Conservation (phyloP, 2,888 invertebrate genomes). For the Eupsilia transversa region DNA sequence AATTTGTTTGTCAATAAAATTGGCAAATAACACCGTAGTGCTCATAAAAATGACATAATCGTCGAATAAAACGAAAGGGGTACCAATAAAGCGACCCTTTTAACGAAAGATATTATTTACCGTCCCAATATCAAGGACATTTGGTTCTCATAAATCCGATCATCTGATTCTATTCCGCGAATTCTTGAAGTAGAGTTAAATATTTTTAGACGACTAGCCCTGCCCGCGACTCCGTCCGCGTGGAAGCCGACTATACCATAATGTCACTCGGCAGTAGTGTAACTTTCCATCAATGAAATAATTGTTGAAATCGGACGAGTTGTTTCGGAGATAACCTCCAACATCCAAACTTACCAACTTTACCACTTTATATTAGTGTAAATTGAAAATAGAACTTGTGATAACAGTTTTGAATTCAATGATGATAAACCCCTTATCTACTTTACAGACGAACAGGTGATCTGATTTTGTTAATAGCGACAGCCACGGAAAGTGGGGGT, state of each 20-base stretch:
- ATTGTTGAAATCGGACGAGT: no score
- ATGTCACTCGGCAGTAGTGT: no score
- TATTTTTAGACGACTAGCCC: neutral
- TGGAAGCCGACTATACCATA: no score
- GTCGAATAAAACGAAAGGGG: slow-evolving; percentile 86
- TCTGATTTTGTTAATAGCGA: neutral
- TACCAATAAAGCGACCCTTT: slow-evolving; percentile 86
- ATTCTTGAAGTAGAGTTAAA: neutral
- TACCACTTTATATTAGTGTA: no score
- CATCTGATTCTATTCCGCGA: slow-evolving; percentile 76
- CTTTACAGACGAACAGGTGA: neutral
- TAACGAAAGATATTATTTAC: slow-evolving; percentile 87
- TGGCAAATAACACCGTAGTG: slow-evolving; percentile 80
- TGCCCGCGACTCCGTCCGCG: no score
- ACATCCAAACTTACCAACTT: no score
- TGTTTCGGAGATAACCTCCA: no score
- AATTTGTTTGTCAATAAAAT: slow-evolving; percentile 85
- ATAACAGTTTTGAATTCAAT: neutral
- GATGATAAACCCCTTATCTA: neutral
- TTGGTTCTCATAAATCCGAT: slow-evolving; percentile 76
- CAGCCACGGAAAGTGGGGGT: neutral
- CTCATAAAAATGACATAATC: slow-evolving; percentile 88
- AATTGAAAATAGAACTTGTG: neutral
- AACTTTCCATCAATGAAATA: no score
- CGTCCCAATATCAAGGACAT: slow-evolving; percentile 80